phyloP scores from a whole-genome alignment of 2,113 vertebrate species.

The Dromaius novaehollandiae region DNA sequence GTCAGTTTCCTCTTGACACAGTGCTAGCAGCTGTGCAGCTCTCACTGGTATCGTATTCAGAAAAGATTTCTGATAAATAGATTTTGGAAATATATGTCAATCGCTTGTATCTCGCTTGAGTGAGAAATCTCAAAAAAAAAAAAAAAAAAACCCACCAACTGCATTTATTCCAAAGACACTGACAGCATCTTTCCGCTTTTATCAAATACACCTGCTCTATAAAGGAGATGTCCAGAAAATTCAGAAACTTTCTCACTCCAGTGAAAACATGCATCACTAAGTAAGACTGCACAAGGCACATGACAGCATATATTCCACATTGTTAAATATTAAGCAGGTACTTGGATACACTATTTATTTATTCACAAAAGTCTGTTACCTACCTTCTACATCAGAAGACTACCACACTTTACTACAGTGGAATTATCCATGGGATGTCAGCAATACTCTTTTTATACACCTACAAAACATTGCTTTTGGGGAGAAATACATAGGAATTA shows the following conservation, averaged over 20 bases:
- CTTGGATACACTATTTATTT: not conserved
- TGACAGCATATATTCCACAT: not conserved
- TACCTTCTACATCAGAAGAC: not conserved
- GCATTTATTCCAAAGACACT: not conserved
- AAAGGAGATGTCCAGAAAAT: not conserved
- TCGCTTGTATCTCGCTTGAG: not conserved
- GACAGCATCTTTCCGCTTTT: not conserved
- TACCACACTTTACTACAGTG: not conserved
- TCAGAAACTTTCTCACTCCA: not conserved
- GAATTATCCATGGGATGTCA: not conserved
- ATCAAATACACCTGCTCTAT: not conserved
- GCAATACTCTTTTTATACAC: not conserved
- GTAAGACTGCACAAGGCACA: not conserved
- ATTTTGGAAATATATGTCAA: not conserved
- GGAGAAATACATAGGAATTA: not conserved
- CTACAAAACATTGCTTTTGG: not conserved
- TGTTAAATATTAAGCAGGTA: slow-evolving; percentile 16
- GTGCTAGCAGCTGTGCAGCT: not conserved
- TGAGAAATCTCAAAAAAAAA: not conserved
- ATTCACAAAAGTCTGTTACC: not conserved
- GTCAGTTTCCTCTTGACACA: not conserved
- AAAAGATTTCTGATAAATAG: not conserved
- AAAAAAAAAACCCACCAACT: not conserved
- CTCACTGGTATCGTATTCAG: not conserved
- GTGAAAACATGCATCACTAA: not conserved